Evolutionary conservation across 2,797 vertebrate genomes (phyloP).

Genomic region (Helostoma temminkii): DNA sequence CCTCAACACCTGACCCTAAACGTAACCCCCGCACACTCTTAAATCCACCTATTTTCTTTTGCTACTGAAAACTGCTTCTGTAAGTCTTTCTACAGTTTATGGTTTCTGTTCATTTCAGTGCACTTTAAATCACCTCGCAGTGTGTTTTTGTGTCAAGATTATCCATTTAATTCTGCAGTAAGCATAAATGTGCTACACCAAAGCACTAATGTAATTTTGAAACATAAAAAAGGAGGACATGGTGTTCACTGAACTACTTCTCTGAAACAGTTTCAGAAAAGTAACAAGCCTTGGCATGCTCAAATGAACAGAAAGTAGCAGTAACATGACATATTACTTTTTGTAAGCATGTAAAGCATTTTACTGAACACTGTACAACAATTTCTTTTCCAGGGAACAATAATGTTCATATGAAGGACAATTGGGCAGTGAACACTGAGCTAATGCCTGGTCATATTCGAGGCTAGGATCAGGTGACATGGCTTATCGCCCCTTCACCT

Average conservation of each 20-base stretch:
- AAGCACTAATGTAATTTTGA: constrained; percentile 3
- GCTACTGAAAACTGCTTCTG: not conserved
- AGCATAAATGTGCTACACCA: not conserved
- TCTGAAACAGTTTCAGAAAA: no score
- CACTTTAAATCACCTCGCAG: not conserved
- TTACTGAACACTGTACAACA: not conserved
- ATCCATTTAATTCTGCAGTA: not conserved
- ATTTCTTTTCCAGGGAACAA: not conserved
- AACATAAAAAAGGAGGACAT: not conserved
- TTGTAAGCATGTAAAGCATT: not conserved
- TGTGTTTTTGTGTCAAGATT: constrained; percentile 2
- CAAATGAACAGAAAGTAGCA: not conserved
- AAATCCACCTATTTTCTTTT: constrained; percentile 3
- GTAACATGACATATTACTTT: not conserved
- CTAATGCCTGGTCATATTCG: constrained; percentile 41
- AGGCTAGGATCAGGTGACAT: constrained; percentile 75
- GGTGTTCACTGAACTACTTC: not conserved
- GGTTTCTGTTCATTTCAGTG: not conserved
- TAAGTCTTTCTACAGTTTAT: not conserved
- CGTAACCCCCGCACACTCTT: not conserved
- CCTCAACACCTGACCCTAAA: not conserved
- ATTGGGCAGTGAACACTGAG: constrained; percentile 10
- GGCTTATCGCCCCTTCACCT: constrained; percentile 56
- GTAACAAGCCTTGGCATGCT: not conserved
- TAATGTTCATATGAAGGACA: constrained; percentile 1